Evolutionary conservation across 2,113 vertebrate genomes (phyloP).

Genomic region (Gallinago paraguaiae): DNA sequence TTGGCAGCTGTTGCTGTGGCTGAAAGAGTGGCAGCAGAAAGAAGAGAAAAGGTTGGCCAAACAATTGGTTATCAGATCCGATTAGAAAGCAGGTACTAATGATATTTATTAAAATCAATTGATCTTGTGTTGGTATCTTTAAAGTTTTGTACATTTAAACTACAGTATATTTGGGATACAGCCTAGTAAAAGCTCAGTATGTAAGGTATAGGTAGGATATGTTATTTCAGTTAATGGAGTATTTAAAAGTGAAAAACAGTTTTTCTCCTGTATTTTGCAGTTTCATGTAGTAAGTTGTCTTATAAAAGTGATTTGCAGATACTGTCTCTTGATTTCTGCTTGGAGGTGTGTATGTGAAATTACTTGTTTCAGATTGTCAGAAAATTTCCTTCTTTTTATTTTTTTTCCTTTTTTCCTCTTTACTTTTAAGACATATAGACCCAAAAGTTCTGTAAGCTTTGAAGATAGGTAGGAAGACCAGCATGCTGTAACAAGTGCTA

Average conservation of each 20-base stretch:
- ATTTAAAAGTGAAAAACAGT: not conserved
- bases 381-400: not conserved
- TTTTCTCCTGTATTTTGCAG: not conserved
- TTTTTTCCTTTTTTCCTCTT: not conserved
- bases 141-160: not conserved
- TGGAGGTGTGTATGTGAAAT: not conserved
- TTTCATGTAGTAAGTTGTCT: not conserved
- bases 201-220: not conserved
- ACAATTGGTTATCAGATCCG: slow-evolving; percentile 93
- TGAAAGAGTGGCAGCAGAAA: slow-evolving; percentile 93
- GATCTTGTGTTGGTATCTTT: not conserved
- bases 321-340: not conserved
- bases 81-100: slow-evolving; percentile 91
- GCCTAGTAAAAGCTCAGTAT: not conserved
- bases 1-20: slow-evolving; percentile 91
- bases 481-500: not conserved
- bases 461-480: not conserved
- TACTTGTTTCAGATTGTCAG: not conserved
- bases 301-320: not conserved
- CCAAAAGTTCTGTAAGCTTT: not conserved
- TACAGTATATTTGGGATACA: not conserved
- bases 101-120: not conserved
- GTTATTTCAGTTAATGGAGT: not conserved
- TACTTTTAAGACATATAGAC: not conserved
- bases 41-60: slow-evolving; percentile 90